phyloP scores from a whole-genome alignment of 2,888 invertebrate genomes.

The Oegoconia quadripuncta region DNA sequence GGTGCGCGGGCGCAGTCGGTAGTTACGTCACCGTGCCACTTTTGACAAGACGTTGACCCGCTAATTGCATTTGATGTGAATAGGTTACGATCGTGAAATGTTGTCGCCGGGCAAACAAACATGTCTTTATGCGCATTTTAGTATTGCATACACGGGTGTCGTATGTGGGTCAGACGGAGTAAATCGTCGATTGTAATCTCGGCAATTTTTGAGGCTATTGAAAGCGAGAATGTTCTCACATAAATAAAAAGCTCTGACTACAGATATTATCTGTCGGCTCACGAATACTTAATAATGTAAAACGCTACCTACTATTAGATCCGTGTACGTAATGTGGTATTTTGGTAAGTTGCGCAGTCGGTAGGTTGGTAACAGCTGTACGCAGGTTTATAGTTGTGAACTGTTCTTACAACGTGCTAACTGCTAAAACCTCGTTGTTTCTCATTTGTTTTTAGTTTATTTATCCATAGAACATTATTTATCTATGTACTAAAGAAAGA shows the following conservation, averaged over 20 bases:
- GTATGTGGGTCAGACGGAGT: slow-evolving; percentile 51
- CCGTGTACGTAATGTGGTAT: slow-evolving; percentile 12
- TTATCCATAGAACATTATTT: too few species aligned
- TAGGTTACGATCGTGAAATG: slow-evolving; percentile 56
- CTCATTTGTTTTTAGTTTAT: too few species aligned
- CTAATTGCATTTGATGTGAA: slow-evolving; percentile 61
- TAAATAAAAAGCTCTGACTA: slow-evolving; percentile 24
- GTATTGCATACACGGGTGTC: slow-evolving; percentile 42
- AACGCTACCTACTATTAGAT: too few species aligned
- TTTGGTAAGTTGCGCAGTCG: slow-evolving; percentile 6
- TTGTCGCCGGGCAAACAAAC: slow-evolving; percentile 44
- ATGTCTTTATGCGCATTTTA: slow-evolving; percentile 30
- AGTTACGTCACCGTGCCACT: slow-evolving; percentile 61
- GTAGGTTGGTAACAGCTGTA: not conserved
- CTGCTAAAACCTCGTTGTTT: too few species aligned
- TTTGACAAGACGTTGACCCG: slow-evolving; percentile 59
- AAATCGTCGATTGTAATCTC: slow-evolving; percentile 43
- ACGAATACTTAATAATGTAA: slow-evolving; percentile 28
- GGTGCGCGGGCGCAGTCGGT: slow-evolving; percentile 27
- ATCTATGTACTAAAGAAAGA: too few species aligned
- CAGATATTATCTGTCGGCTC: slow-evolving; percentile 28
- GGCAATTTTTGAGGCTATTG: slow-evolving; percentile 42
- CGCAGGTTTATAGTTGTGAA: too few species aligned
- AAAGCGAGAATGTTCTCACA: slow-evolving; percentile 43
- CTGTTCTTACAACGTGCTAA: not conserved